Conservation (phyloP, 2,888 invertebrate species). For the Clanis bilineata region DNA sequence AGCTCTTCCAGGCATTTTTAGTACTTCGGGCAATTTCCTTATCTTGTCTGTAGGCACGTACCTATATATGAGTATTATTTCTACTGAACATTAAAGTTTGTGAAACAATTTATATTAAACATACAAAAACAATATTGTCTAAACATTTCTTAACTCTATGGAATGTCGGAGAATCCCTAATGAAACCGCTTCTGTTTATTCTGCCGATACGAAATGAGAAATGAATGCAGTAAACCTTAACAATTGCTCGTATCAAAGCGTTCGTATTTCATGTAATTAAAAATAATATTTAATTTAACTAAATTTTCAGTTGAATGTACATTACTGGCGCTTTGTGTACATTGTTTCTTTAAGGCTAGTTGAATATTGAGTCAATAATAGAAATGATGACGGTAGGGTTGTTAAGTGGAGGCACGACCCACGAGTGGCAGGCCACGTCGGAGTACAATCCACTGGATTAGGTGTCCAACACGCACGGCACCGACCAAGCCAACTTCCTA, state of each 20-base stretch:
- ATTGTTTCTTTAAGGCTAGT: slow-evolving; percentile 6
- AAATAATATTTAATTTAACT: slow-evolving; percentile 16
- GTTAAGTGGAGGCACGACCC: slow-evolving; percentile 34
- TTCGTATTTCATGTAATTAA: slow-evolving; percentile 18
- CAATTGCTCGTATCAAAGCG: slow-evolving; percentile 40
- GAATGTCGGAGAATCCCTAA: slow-evolving; percentile 62
- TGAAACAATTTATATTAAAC: slow-evolving; percentile 29
- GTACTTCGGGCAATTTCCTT: no score
- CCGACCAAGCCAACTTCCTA: slow-evolving; percentile 56
- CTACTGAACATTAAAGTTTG: slow-evolving; percentile 23
- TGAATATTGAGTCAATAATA: slow-evolving; percentile 60
- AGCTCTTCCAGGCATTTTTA: no score
- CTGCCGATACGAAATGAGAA: slow-evolving; percentile 73
- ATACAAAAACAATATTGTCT: slow-evolving; percentile 35
- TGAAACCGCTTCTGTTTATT: slow-evolving; percentile 75
- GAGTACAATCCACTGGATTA: slow-evolving; percentile 73
- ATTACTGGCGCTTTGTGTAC: neutral
- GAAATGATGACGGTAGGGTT: slow-evolving; percentile 55
- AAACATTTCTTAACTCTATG: slow-evolving; percentile 48
- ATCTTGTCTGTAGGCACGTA: no score
- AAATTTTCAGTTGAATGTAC: neutral
- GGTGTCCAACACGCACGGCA: slow-evolving; percentile 70
- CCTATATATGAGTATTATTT: no score
- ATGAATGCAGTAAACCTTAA: slow-evolving; percentile 69
- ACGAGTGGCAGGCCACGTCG: slow-evolving; percentile 46